phyloP scores from a whole-genome alignment of 2,113 vertebrate genomes.

The Psettodes erumei region DNA sequence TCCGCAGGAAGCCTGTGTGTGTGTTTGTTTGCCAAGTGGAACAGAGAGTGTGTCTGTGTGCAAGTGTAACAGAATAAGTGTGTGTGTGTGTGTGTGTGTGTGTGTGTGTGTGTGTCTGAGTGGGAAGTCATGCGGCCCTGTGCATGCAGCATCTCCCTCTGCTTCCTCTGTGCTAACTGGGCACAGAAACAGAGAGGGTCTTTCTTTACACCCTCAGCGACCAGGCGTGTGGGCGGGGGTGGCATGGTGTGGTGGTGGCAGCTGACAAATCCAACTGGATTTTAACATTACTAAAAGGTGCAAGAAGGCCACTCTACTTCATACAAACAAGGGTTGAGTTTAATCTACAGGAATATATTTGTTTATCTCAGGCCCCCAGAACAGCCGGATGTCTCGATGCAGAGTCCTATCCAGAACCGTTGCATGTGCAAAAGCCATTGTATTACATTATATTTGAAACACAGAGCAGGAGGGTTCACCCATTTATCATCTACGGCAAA shows the following conservation, averaged over 20 bases:
- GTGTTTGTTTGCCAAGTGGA: conserved; percentile 22
- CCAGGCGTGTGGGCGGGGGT: conserved; percentile 5
- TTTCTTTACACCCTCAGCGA: conserved; percentile 53
- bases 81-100: no score
- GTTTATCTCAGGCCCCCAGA: background rate
- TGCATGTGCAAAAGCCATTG: background rate
- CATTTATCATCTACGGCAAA: background rate
- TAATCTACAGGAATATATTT: background rate
- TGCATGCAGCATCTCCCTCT: conserved; percentile 38
- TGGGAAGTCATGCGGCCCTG: conserved; percentile 62
- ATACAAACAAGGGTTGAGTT: background rate
- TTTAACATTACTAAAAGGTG: conserved; percentile 6
- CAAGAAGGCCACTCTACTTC: conserved; percentile 11
- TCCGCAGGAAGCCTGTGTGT: conserved; percentile 29
- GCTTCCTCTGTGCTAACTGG: conserved; percentile 45
- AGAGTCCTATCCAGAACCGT: background rate
- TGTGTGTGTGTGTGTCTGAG: conserved; percentile 34
- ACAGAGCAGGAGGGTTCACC: background rate
- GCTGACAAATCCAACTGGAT: conserved; percentile 27
- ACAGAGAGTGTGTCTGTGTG: conserved; percentile 42
- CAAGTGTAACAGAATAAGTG: conserved; percentile 14
- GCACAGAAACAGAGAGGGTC: conserved; percentile 52
- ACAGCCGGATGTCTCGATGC: background rate
- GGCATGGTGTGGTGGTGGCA: background rate
- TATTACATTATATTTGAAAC: no score